Percentiles rank a stretch among this genome's conserved stretches.
These are phyloP conservation scores for Tonatia bakeri DNA, from an alignment of 2,113 vertebrate species.

Conservation along the genomic window DNA sequence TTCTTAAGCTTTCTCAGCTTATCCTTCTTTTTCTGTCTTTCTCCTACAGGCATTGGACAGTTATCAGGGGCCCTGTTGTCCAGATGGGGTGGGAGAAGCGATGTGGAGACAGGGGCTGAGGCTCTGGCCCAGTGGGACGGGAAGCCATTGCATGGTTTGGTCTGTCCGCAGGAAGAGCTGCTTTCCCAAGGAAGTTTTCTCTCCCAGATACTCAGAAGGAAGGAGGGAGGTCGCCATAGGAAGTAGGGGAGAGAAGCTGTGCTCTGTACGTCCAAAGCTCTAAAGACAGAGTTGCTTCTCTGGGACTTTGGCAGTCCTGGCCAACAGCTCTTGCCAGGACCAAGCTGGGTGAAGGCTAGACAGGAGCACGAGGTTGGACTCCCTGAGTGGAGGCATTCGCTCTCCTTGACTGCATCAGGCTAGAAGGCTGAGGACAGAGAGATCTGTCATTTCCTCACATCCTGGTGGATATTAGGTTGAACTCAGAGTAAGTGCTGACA, in stretches of 20 bases:
- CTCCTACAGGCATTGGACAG: neutral
- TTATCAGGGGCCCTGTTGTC: neutral
- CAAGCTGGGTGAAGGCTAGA: neutral
- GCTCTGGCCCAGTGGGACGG: neutral
- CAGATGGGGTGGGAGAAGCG: neutral
- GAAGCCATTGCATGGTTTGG: neutral
- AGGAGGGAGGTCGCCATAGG: neutral
- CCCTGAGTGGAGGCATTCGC: neutral
- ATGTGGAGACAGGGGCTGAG: neutral
- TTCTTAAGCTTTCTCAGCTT: neutral
- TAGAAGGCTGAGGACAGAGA: neutral
- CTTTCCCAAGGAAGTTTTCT: neutral
- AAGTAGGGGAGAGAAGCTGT: neutral
- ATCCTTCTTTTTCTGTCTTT: neutral
- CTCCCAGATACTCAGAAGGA: neutral
- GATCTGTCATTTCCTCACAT: neutral
- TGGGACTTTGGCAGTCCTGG: neutral
- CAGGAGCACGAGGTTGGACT: neutral
- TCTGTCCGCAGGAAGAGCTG: neutral
- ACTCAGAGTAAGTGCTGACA: neutral
- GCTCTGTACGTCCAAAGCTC: neutral
- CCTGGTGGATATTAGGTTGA: neutral
- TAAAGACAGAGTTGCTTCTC: neutral
- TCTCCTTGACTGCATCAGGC: neutral
- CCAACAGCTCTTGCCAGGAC: neutral